These are phyloP conservation scores for Neodon shergylaensis DNA, from an alignment of 2,113 vertebrate genomes.

Conservation along the genomic window DNA sequence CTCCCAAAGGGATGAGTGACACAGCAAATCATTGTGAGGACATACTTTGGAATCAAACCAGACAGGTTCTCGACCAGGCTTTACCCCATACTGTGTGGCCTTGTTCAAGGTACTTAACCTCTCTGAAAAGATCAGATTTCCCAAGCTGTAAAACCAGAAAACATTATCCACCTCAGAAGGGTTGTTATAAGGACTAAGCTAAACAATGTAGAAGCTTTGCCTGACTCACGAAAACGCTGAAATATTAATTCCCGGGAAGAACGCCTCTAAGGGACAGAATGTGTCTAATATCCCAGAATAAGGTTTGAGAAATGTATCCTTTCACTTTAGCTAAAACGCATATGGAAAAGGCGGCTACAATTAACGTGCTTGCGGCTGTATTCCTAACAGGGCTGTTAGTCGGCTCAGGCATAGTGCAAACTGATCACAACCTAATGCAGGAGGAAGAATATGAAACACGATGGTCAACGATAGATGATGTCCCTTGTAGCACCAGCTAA, in stretches of 20 bases:
- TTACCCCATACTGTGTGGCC: constrained; percentile 11
- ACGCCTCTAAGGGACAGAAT: background rate
- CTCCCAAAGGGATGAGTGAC: background rate
- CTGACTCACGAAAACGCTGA: constrained; percentile 30
- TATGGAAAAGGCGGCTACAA: background rate
- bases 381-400: background rate
- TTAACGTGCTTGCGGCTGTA: background rate
- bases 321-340: constrained; percentile 19
- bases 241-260: constrained; percentile 31
- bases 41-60: constrained; percentile 7
- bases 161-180: background rate
- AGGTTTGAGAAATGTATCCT: constrained; percentile 37
- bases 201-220: background rate
- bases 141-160: constrained; percentile 33
- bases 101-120: constrained; percentile 30
- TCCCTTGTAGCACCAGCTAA: constrained; percentile 23
- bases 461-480: background rate
- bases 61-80: constrained; percentile 36
- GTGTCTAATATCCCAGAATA: background rate
- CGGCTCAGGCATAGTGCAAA: background rate
- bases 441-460: constrained; percentile 37
- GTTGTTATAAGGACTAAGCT: background rate
- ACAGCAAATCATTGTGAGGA: background rate
- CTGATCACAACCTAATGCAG: background rate
- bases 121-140: constrained; percentile 48